These are phyloP conservation scores for Oxyruncus cristatus DNA, from an alignment of 2,113 vertebrate genomes.

Conservation along the genomic window DNA sequence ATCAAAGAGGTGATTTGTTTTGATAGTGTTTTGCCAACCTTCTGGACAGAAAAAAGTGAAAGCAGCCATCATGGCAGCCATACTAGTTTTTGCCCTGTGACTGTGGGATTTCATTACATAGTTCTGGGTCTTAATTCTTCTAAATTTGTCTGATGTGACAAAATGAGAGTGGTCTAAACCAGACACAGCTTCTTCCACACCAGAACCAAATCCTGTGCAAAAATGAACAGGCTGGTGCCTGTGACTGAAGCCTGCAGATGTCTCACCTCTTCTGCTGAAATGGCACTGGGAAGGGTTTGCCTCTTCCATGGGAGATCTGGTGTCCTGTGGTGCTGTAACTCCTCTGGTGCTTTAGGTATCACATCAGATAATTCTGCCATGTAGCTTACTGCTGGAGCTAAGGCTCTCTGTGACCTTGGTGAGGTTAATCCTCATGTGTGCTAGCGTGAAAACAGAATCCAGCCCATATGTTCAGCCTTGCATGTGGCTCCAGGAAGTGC, in stretches of 20 bases:
- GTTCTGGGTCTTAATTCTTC: not conserved
- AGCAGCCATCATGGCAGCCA: not conserved
- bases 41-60: not conserved
- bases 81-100: not conserved
- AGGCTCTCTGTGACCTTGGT: slow-evolving; percentile 12
- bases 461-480: slow-evolving; percentile 36
- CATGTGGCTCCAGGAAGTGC: not conserved
- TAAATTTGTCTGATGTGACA: not conserved
- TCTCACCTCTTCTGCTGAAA: not conserved
- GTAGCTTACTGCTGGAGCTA: not conserved
- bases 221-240: not conserved
- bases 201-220: not conserved
- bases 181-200: not conserved
- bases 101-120: not conserved
- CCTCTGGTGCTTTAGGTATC: not conserved
- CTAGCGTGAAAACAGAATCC: not conserved
- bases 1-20: not conserved
- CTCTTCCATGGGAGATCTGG: rapidly evolving
- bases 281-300: not conserved
- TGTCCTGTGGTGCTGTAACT: not conserved
- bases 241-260: not conserved
- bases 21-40: not conserved
- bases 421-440: not conserved
- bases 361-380: not conserved
- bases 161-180: not conserved